phyloP scores from a whole-genome alignment of 2,888 invertebrate species.

The Rhimphoctona megacephalus region DNA sequence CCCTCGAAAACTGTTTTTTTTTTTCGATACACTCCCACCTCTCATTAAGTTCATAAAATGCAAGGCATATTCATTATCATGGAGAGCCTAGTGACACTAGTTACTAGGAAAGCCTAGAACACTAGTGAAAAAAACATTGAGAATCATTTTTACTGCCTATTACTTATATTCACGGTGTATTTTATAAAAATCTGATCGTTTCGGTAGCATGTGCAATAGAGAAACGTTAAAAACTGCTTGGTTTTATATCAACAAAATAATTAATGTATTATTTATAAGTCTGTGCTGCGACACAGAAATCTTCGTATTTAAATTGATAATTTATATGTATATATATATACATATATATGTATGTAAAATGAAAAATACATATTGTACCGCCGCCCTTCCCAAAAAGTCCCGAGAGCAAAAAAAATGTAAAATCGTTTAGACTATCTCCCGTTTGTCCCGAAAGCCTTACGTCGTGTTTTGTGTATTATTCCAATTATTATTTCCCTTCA shows the following conservation, averaged over 20 bases:
- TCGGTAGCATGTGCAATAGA: background rate
- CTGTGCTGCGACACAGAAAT: background rate
- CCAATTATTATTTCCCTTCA: background rate
- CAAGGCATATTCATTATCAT: background rate
- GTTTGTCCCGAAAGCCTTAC: background rate
- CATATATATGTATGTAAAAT: too few species aligned
- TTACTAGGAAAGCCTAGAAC: too few species aligned
- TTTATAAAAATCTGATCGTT: constrained; percentile 9
- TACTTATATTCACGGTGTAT: background rate
- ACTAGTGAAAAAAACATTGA: background rate
- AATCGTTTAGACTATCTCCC: background rate
- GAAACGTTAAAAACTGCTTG: background rate
- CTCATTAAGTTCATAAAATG: background rate
- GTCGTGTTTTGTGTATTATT: background rate
- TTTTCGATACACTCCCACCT: background rate
- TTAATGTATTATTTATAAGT: background rate
- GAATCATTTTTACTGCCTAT: background rate
- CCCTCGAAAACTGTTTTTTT: constrained; percentile 12
- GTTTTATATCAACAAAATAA: background rate
- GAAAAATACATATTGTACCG: background rate
- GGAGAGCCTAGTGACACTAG: too few species aligned
- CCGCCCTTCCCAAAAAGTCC: background rate
- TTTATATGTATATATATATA: too few species aligned
- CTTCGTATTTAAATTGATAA: background rate
- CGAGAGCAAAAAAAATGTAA: background rate